Base-by-base conservation (phyloP, 1,140 invertebrate genomes). In the Halyomorpha halys region DNA sequence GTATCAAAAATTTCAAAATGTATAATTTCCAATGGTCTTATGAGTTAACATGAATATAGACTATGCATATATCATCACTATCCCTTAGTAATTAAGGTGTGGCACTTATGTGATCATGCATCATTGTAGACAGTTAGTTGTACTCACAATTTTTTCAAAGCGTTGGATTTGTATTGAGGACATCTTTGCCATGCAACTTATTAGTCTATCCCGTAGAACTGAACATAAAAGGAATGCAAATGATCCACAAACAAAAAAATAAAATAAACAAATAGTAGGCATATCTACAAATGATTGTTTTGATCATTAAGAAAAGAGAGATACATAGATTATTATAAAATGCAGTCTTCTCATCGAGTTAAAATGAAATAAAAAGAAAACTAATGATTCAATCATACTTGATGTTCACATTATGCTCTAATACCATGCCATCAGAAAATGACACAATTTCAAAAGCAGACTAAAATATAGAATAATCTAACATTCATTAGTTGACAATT, bases 171-270 rank as follows among this genome's bases (percentile, higher is more conserved):
- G 51, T 27, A 18, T 64, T 39, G 30, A 44, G 30, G 59, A 60
- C 59, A 60, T 23, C 39, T 53, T 56, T 53, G 49, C 53, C 62
- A 64, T 59, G 53, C 53, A 64, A 56, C 23, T 56, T 51, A 60
- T 21, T 64, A 64, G 23, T 56, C 51, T 44, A 59, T 56, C 53
- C 62, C 53, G 62, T 39, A 64, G 44, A 64, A 64, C 62, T 63
- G 62, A 63, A 63, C 62, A 63, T 53, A 63, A 63, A 63, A 53
- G 23, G 23, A 56, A 56, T 56, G 53, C 53, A 56, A 19, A 56
- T 19, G 47, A 49, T 19, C n/a, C 19, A 21, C n/a, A 49, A 49
- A 49, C 47, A 49, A 56, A 56, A 53, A 23, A 56, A 56, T 23
- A 23, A 56, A 56, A 21, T 23, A 21, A 56, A 21, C 13, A 39